Base-by-base conservation (phyloP, 2,888 invertebrate species). In the Melanotus villosus region DNA sequence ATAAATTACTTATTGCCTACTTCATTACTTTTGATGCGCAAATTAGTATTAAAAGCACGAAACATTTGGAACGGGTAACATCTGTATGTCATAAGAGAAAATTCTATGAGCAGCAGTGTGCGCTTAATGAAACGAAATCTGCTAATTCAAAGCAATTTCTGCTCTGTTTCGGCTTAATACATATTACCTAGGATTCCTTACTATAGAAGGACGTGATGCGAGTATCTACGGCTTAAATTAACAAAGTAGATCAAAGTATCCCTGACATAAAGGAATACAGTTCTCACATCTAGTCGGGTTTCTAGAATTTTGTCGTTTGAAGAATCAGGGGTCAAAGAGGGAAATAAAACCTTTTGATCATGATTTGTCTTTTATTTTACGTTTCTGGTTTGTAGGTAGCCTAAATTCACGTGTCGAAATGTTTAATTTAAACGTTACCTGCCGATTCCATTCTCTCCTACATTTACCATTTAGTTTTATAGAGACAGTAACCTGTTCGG, bases 51-150 rank as follows among this genome's bases (percentile, higher is more conserved):
- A 52, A 14, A 52, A 52, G 32, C 32, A 52, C 52, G 52, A 32
- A 32, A 30, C 32, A 32, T 32, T 32, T 32, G 26, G 2, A 1
- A 52, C n/a, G 30, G 18, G 12, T 32, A 52, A 52, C 52, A 52
- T 52, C 52, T 52, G 52, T 32, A 52, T 52, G 52, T 16, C 16
- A 52, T 52, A 26, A 32, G 52, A 52, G 52, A 52, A 52, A 52
- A 52, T 10, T 52, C 34, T 32, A 32, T n/a, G 16, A 30, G 50
- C 26, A 32, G 16, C 52, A 32, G 52, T 30, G 16, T 32, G 52
- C 52, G 58, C 41, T 58, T 58, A 58, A 58, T 58, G 38, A 58
- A 58, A 58, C 58, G 58, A 58, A 58, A 41, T 41, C 58, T 10
- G 41, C 26, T 21, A 58, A 41, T 58, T 57, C 38, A 57, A 57